A percentile compares a stretch with the other conserved stretches of the same genome.
Evolutionary conservation across 1,140 invertebrate species (phyloP).

Genomic region (Procambarus virginalis): DNA sequence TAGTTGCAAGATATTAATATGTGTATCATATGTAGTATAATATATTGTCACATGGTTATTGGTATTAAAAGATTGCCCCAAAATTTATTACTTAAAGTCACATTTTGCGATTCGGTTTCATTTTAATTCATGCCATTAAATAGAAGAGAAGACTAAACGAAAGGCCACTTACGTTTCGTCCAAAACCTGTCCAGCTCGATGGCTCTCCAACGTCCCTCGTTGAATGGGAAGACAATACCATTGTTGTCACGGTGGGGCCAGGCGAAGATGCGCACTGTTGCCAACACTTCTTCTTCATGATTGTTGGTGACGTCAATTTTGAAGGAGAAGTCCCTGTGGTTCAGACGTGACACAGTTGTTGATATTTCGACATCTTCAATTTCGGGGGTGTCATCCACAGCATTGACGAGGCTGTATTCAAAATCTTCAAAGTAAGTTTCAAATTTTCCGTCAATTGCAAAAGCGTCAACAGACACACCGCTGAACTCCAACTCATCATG

Average conservation of each 20-base stretch:
- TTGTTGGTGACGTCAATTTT: conserved; percentile 22
- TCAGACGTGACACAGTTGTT: conserved; percentile 5
- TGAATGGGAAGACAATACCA: neutral
- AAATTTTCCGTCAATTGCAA: conserved; percentile 8
- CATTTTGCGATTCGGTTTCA: too few species aligned
- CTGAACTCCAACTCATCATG: conserved; percentile 24
- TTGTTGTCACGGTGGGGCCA: conserved; percentile 35
- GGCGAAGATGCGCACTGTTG: conserved; percentile 2
- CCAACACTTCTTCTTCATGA: conserved; percentile 20
- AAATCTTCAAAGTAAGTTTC: conserved; percentile 53
- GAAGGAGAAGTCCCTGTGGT: conserved; percentile 25
- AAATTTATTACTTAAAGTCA: too few species aligned
- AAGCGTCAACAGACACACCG: neutral
- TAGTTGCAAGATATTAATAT: too few species aligned
- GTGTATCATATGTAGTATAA: too few species aligned
- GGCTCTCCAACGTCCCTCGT: conserved; percentile 26
- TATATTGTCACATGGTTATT: too few species aligned
- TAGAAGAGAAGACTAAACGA: too few species aligned
- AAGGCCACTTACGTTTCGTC: conserved; percentile 26
- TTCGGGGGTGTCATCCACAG: conserved; percentile 23
- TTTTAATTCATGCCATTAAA: too few species aligned
- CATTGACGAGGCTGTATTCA: conserved; percentile 39
- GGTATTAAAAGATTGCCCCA: too few species aligned
- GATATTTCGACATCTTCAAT: conserved; percentile 15
- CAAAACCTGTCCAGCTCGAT: conserved; percentile 41